Conservation (phyloP, 2,888 invertebrate species). For the Drosophila vallismaia region DNA sequence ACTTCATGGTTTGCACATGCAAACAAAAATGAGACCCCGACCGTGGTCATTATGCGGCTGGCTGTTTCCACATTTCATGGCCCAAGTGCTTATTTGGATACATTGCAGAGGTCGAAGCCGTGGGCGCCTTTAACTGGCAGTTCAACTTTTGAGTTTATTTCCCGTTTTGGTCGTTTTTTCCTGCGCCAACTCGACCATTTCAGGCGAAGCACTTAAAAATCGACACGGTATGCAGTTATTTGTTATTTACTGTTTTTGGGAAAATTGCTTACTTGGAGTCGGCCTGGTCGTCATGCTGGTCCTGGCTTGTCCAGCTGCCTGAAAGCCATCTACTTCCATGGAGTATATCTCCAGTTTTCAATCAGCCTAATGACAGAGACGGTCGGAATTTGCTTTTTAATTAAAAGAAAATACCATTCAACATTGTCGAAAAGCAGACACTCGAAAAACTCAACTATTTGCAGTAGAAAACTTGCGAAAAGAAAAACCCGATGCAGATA, state of each 20-base stretch:
- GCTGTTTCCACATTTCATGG: conserved; percentile 70
- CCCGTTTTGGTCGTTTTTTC: conserved; percentile 13
- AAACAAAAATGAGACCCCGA: conserved; percentile 5
- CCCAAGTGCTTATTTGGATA: conserved; percentile 71
- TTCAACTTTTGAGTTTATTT: conserved; percentile 47
- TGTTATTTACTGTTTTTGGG: conserved; percentile 66
- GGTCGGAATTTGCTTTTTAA: conserved; percentile 70
- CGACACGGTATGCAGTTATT: conserved; percentile 72
- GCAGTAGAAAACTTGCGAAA: conserved; percentile 27
- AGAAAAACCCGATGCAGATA: conserved; percentile 49
- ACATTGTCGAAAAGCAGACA: conserved; percentile 41
- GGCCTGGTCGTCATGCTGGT: not conserved
- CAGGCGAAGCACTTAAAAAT: conserved; percentile 74
- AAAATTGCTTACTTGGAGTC: conserved; percentile 68
- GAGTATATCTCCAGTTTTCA: conserved; percentile 55
- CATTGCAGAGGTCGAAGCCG: conserved; percentile 8
- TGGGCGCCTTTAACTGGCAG: conserved; percentile 50
- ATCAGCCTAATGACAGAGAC: conserved; percentile 72
- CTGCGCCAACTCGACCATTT: conserved; percentile 39
- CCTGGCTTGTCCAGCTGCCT: not conserved
- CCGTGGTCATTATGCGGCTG: conserved; percentile 73
- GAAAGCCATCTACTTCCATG: conserved; percentile 1
- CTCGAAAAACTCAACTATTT: conserved; percentile 48
- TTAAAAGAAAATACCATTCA: conserved; percentile 70
- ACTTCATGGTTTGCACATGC: not conserved